Evolutionary conservation across 1,140 invertebrate genomes (phyloP).

Genomic region (Philotrypesis tridentata): DNA sequence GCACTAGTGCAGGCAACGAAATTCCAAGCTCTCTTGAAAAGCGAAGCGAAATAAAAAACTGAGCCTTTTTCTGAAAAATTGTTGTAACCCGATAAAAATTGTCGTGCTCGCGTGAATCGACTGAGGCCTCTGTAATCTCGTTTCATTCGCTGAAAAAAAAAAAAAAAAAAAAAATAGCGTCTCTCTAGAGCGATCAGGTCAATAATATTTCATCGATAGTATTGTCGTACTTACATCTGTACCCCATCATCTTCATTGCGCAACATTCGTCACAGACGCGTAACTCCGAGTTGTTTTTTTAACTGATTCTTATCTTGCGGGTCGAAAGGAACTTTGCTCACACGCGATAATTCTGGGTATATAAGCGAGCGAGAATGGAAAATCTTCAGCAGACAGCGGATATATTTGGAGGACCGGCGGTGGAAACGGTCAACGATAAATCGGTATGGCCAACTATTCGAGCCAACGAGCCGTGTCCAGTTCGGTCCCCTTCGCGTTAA

Average conservation of each 20-base stretch:
- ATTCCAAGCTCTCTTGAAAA: not conserved
- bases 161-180: too few relatives aligned
- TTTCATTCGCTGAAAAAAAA: not conserved
- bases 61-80: not conserved
- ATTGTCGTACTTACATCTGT: too few relatives aligned
- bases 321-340: too few relatives aligned
- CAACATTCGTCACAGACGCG: too few relatives aligned
- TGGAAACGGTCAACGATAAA: conserved; percentile 61
- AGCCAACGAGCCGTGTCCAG: conserved; percentile 68
- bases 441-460: conserved; percentile 66
- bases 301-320: too few relatives aligned
- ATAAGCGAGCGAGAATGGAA: not conserved
- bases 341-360: too few relatives aligned
- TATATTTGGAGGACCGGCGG: not conserved
- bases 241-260: too few relatives aligned
- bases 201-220: not conserved
- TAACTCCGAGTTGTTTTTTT: too few relatives aligned
- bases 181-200: too few relatives aligned
- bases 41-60: not conserved
- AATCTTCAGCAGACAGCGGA: not conserved
- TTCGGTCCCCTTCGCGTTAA: conserved; percentile 49
- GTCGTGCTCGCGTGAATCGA: not conserved
- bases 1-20: not conserved
- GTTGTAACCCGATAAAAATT: not conserved
- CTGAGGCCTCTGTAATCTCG: not conserved